Evolutionary conservation across 1,140 invertebrate species (phyloP).

Genomic region (Drosophila albomicans): DNA sequence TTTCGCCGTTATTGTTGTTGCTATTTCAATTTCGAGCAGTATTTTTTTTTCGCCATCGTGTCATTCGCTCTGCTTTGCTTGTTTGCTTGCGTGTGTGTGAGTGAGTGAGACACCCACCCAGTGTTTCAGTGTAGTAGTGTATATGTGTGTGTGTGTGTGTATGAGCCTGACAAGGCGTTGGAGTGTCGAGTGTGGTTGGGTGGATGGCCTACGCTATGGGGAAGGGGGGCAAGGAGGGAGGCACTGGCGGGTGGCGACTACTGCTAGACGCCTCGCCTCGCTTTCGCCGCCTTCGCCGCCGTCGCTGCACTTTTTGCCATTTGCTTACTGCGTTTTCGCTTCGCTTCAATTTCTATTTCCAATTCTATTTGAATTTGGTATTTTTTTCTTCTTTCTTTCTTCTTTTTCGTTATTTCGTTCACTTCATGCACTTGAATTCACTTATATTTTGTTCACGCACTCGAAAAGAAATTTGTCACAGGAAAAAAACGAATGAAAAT

Average conservation of each 20-base stretch:
- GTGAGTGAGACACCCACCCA: conserved; percentile 38
- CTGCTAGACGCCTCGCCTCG: conserved; percentile 73
- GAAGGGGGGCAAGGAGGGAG: not conserved
- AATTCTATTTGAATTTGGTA: conserved; percentile 15
- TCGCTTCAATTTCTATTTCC: conserved; percentile 29
- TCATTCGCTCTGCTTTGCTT: not conserved
- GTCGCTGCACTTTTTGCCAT: conserved; percentile 54
- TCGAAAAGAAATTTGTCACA: conserved; percentile 66
- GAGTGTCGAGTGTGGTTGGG: conserved; percentile 5
- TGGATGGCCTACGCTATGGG: not conserved
- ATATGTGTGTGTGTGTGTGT: conserved; percentile 20
- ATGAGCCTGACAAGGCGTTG: conserved; percentile 7
- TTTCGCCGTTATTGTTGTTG: not conserved
- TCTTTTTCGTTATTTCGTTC: conserved; percentile 22
- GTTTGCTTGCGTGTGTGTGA: not conserved
- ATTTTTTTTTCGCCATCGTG: conserved; percentile 31
- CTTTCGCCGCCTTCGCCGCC: conserved; percentile 59
- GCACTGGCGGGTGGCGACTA: not conserved
- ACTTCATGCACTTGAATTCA: conserved; percentile 13
- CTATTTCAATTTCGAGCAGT: conserved; percentile 8
- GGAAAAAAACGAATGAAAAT: conserved; percentile 25
- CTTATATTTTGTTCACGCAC: conserved; percentile 53
- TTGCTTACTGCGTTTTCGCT: conserved; percentile 55
- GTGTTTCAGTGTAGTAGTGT: conserved; percentile 10
- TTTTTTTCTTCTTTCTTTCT: conserved; percentile 11